These are phyloP conservation scores for Aphidoletes aphidimyza DNA, from an alignment of 2,888 invertebrate genomes.

Conservation along the genomic window DNA sequence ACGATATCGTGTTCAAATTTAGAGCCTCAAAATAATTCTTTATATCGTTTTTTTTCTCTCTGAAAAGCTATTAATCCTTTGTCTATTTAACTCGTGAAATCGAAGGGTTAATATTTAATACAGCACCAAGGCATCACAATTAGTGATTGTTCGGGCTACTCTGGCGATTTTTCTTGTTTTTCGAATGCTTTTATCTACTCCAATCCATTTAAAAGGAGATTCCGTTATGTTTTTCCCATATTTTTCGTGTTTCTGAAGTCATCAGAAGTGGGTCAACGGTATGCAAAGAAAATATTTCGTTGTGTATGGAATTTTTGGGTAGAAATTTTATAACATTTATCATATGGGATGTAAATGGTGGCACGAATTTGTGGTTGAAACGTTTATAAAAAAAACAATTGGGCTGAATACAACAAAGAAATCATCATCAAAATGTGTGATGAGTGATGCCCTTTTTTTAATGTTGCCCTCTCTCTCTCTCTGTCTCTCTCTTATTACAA, in stretches of 20 bases:
- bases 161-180: too few species aligned
- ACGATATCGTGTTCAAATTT: too few species aligned
- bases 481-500: background rate
- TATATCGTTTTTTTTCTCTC: too few species aligned
- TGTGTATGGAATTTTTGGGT: background rate
- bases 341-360: background rate
- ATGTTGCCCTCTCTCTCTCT: too few species aligned
- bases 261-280: conserved; percentile 2
- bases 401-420: background rate
- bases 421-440: background rate
- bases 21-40: too few species aligned
- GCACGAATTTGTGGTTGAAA: conserved; percentile 50
- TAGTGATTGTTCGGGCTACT: too few species aligned
- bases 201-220: background rate
- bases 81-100: too few species aligned
- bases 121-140: too few species aligned
- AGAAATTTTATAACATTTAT: background rate
- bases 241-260: background rate
- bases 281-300: background rate
- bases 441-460: background rate
- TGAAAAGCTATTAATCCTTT: too few species aligned
- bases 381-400: conserved; percentile 37
- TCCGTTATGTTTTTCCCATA: background rate
- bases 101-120: too few species aligned
- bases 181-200: too few species aligned